Evolutionary conservation across 2,113 vertebrate species (phyloP).

Genomic region (Leucopsar rothschildi): DNA sequence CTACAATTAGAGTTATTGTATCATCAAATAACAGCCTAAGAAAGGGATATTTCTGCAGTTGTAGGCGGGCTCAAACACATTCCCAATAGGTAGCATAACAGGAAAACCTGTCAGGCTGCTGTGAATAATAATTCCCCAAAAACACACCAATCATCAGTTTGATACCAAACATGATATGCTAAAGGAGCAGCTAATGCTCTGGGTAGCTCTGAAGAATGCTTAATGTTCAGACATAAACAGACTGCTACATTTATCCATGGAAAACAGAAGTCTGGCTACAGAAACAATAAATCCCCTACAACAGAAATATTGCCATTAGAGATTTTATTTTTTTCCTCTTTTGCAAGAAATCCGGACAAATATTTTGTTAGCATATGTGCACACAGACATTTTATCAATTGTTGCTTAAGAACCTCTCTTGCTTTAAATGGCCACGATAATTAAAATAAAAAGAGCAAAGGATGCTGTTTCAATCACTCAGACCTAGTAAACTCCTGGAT

Average conservation of each 20-base stretch:
- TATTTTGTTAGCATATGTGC: background rate
- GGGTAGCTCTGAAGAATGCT: background rate
- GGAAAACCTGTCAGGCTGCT: background rate
- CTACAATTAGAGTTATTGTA: background rate
- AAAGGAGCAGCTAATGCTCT: background rate
- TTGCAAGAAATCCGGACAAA: background rate
- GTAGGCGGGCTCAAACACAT: background rate
- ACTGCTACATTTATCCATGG: background rate
- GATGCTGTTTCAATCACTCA: background rate
- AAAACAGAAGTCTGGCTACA: slow-evolving; percentile 15
- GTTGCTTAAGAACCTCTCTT: background rate
- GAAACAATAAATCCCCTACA: background rate
- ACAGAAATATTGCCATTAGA: background rate
- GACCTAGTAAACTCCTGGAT: background rate
- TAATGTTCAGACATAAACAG: background rate
- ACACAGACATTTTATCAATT: background rate
- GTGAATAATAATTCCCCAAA: background rate
- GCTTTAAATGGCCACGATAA: background rate
- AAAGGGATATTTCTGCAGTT: background rate
- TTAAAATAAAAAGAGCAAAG: background rate
- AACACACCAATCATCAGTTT: background rate
- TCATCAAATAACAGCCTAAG: background rate
- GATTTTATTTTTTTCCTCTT: background rate
- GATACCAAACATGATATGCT: background rate
- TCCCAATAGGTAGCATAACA: background rate